phyloP scores from a whole-genome alignment of 92 coral and sea anemone genomes.

The Umimayanthus kanabou region DNA sequence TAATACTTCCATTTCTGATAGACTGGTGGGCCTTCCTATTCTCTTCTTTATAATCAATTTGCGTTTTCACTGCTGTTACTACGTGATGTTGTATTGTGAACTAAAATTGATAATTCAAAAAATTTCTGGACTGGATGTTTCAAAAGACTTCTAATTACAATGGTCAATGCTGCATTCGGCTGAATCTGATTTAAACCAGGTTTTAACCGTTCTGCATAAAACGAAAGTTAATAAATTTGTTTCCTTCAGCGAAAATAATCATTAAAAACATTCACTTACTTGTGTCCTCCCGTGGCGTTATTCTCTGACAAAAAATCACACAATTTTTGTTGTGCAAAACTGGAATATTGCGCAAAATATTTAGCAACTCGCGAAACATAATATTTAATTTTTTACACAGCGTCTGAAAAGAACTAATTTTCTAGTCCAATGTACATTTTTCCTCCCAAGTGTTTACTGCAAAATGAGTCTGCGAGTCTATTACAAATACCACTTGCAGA shows the following conservation, averaged over 20 bases:
- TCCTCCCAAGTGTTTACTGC: not conserved
- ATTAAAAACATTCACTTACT: not conserved
- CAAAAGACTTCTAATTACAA: not conserved
- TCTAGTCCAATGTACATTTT: not conserved
- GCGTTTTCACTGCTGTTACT: conserved; percentile 18
- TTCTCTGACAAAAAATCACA: not conserved
- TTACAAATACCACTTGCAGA: not conserved
- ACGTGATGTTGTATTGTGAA: conserved; percentile 11
- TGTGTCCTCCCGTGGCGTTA: not conserved
- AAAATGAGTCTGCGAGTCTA: not conserved
- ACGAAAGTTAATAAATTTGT: not conserved
- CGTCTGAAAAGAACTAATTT: not conserved
- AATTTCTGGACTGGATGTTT: not conserved
- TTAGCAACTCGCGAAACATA: not conserved
- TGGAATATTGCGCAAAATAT: not conserved
- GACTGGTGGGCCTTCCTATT: not conserved
- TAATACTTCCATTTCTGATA: conserved; percentile 15
- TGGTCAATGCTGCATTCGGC: not conserved
- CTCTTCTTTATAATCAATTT: conserved; percentile 32
- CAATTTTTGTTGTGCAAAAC: not conserved
- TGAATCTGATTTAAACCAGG: too few species aligned
- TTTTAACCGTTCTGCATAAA: not conserved
- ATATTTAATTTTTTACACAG: not conserved
- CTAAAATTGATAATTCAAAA: not conserved
- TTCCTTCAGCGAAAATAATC: not conserved